Evolutionary conservation across 2,113 vertebrate species (phyloP), one percentile per base, ranked within the genome.

Genomic region (Peromyscus polionotus): DNA sequence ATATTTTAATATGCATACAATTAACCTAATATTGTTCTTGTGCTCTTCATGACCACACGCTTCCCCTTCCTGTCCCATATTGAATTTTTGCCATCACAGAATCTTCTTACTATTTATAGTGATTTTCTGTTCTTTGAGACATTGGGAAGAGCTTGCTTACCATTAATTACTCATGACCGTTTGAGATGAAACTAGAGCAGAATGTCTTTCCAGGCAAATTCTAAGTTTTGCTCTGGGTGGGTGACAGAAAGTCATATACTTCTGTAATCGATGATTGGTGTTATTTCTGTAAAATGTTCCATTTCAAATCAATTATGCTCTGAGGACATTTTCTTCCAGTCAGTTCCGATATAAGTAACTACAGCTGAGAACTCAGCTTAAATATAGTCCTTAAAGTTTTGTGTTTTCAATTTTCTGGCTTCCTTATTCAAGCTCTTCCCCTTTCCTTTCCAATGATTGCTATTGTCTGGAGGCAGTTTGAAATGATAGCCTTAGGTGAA

Each of bases 401-500:
- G 80, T 96, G 12, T 68, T 51, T 92, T 89, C 94, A 90, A 33
- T 2, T 68, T 80, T 61, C 42, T 95, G 42, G 31, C 45, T 8
- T 95, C 57, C 89, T 80, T 91, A 24, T 94, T 95, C 76, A 81
- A 0, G 9, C 20, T 72, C 3, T 3, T n/a, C 1, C 39, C 39
- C 9, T 91, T 91, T 10, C 7, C n/a, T 3, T 86, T 91, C 51
- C 72, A 28, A 73, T 89, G 80, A 96, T 79, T 75, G 73, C 33
- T 73, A 26, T 65, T 95, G 57, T 76, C 83, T 85, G 3, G 26
- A 86, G 36, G 81, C 61, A 85, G 26, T 94, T 91, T 77, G 67
- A 94, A 98, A 97, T 96, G 57, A 94, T n/a, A 96, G 67, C 39
- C 72, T 95, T 93, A 36, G 93, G 88, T 97, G n/a, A 48, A 76